Conservation (phyloP, 2,888 invertebrate species). For the Bedellia somnulentella region DNA sequence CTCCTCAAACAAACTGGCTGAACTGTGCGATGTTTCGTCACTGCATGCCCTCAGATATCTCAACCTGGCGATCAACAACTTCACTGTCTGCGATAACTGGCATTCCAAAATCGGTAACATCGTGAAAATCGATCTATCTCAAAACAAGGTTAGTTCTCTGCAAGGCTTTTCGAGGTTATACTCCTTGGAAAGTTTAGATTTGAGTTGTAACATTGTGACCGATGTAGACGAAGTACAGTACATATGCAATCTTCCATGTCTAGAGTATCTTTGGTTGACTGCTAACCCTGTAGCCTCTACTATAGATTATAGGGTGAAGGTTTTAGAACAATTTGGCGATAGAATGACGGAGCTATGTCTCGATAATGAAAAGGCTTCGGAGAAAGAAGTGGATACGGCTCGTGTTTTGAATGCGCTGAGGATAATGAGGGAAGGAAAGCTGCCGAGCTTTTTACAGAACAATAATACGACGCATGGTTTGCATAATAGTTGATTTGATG, state of each 20-base stretch:
- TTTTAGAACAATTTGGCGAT: slow-evolving; percentile 83
- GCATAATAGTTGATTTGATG: slow-evolving; percentile 38
- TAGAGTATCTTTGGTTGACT: slow-evolving; percentile 83
- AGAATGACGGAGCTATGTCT: slow-evolving; percentile 82
- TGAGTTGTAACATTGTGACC: slow-evolving; percentile 82
- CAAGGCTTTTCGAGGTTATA: slow-evolving; percentile 79
- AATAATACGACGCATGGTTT: slow-evolving; percentile 49
- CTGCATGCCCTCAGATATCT: slow-evolving; percentile 76
- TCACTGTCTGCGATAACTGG: slow-evolving; percentile 72
- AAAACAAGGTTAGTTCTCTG: slow-evolving; percentile 76
- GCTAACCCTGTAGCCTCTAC: slow-evolving; percentile 87
- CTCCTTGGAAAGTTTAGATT: slow-evolving; percentile 81
- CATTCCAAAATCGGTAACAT: slow-evolving; percentile 88
- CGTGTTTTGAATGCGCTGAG: slow-evolving; percentile 86
- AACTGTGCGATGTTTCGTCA: slow-evolving; percentile 75
- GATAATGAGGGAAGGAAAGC: slow-evolving; percentile 71
- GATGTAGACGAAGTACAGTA: slow-evolving; percentile 80
- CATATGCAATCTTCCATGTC: slow-evolving; percentile 79
- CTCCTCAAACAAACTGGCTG: slow-evolving; percentile 76
- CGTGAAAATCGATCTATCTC: slow-evolving; percentile 79
- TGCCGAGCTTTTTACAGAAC: slow-evolving; percentile 56
- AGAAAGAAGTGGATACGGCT: slow-evolving; percentile 89
- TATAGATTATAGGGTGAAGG: slow-evolving; percentile 88
- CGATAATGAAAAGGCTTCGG: slow-evolving; percentile 85
- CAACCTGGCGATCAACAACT: slow-evolving; percentile 79